Base-by-base conservation (phyloP, 2,888 invertebrate genomes). In the Periphyllus acericola region DNA sequence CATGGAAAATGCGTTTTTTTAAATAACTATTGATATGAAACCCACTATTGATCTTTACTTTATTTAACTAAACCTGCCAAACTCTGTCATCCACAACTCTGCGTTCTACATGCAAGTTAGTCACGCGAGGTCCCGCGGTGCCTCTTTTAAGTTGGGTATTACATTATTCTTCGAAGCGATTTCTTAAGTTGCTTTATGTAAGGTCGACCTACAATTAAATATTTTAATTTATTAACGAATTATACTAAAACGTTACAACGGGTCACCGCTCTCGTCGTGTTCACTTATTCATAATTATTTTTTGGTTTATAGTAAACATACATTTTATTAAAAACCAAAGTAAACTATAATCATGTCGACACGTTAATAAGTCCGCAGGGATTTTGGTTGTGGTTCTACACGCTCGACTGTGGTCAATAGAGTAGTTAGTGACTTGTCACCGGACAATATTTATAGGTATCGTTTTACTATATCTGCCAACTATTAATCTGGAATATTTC, bases 31-130 rank as follows among this genome's bases (percentile, higher is more conserved):
- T 46, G 11, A 46, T 46, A 46, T 46, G 46, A 80, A n/a, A 36
- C 36, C 66, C 32, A 46, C 46, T 82, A 83, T 75, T 60, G 75
- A 60, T 83, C 74, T 60, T 60, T 74, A n/a, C 40, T 60, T 83
- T 21, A 29, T 36, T 83, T 82, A 17, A 4, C 71, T n/a, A 0
- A 46, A 68, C 55, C n/a, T 71, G 19, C 29, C 34, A 34, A 60
- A 29, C 32, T 83, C 55, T 36, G 29, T 74, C 36, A 36, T 74
- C 36, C n/a, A 36, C 36, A 55, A n/a, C 36, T 60, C 29, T n/a
- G 2, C 40, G 60, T 34, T 29, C 74, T 74, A 74, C 36, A 74
- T 55, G 40, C 19, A 36, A 75, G 19, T 19, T 21, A 83, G 83
- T 83, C 83, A 83, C 83, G 83, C 83, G n/a, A 83, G 4, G 29